Evolutionary conservation across 2,888 invertebrate species (phyloP), one percentile per base, ranked within the genome.

Genomic region (Pammene aurita): DNA sequence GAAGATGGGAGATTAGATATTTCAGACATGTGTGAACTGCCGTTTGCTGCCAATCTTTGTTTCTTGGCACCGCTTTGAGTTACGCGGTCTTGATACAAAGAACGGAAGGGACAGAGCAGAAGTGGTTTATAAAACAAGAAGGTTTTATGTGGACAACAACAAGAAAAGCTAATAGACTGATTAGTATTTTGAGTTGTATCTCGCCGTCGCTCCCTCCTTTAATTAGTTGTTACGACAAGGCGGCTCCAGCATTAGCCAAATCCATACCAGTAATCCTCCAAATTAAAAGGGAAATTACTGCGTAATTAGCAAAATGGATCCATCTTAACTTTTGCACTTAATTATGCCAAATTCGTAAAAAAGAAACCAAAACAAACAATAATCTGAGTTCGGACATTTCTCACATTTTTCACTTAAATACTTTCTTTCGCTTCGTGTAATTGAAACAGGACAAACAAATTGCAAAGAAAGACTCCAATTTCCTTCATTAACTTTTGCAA

Each of bases 381-480:
- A 55, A 65, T 55, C 69, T 11, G 50, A 56, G 63, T 63, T 54
- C 38, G 58, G 42, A 63, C 46, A 64, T 60, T 63, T 58, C 63
- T 64, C 63, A 58, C 44, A 58, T 68, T 69, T 68, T 62, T 64
- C 64, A 67, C 62, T 68, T 57, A 68, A 69, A 69, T 69, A 69
- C 52, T 58, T 64, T 64, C 52, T 64, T 64, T 69, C 65, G 65
- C 65, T 69, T 65, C 60, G 69, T 65, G 65, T 69, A 69, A 69
- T 69, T 69, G 69, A 69, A 69, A 65, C 69, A 65, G 60, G 69
- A 65, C 54, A 46, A 69, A 69, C 69, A 60, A 69, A 69, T 69
- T 65, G 60, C 46, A 60, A 65, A 69, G 65, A 69, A 60, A 65
- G 69, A 64, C 60, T 65, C 69, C 65, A 65, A 69, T 69, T 58